These are phyloP conservation scores for Calameuta filiformis DNA, from an alignment of 2,888 invertebrate genomes.

Conservation along the genomic window DNA sequence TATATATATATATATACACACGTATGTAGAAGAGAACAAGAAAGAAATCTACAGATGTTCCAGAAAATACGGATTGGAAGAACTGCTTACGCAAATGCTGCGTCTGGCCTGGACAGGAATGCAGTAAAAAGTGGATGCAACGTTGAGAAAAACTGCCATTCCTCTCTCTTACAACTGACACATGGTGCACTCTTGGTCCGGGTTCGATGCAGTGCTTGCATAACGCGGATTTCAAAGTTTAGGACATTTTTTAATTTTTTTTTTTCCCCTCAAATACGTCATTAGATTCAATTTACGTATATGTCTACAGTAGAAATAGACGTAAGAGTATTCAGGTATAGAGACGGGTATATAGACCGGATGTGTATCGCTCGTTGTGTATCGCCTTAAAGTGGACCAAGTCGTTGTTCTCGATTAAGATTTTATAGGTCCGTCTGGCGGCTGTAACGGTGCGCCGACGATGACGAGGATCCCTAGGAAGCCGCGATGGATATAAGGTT, in stretches of 20 bases:
- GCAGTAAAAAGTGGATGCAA: constrained; percentile 53
- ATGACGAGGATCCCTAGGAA: not conserved
- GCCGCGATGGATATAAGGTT: not conserved
- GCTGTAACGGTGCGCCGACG: not conserved
- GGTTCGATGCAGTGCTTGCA: constrained; percentile 21
- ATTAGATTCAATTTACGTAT: constrained; percentile 9
- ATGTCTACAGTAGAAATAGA: not conserved
- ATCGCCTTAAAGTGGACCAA: not conserved
- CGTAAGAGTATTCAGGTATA: not conserved
- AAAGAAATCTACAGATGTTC: not conserved
- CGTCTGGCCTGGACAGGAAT: constrained; percentile 49
- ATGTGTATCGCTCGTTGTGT: not conserved
- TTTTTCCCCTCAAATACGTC: constrained; percentile 26
- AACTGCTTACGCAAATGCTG: constrained; percentile 58
- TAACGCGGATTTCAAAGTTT: constrained; percentile 23
- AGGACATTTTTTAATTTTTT: constrained; percentile 14
- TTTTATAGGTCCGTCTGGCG: constrained; percentile 5
- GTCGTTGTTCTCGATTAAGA: constrained; percentile 1
- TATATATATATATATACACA: not conserved
- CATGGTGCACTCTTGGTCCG: constrained; percentile 39
- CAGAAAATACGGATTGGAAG: constrained; percentile 29
- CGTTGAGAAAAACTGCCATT: constrained; percentile 45
- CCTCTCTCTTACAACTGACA: constrained; percentile 41
- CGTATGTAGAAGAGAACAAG: not conserved
- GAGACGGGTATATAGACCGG: not conserved